Base-by-base conservation (phyloP, 2,113 vertebrate species). In the Cariama cristata region DNA sequence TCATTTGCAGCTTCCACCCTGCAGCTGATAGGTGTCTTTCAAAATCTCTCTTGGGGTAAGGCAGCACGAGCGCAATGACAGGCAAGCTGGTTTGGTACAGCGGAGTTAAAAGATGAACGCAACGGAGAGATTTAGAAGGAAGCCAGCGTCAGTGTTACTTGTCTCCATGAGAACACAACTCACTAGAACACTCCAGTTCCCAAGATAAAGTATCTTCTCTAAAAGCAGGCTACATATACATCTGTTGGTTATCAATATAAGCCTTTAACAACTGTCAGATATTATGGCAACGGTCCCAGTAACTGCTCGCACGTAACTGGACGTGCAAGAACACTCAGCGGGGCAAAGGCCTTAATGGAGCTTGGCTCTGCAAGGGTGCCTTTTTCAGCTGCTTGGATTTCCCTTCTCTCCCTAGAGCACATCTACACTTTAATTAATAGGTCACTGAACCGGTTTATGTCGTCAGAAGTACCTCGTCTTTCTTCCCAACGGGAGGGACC, bases 391-490 rank as follows among this genome's bases (percentile, higher is more conserved):
- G 49, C 79, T 17, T 12, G 42, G 24, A 53, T 79, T 56, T 12
- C 82, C 91, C 86, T 73, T 73, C 88, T 11, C 56, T 94, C 87
- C 90, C 81, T 40, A 58, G 91, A 96, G 88, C 76, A 9, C 83
- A 94, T 92, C 94, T 91, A 82, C 52, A 6, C 88, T 79, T 93
- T 97, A 92, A 92, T 97, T 95, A 97, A 91, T 75, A 98, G 93
- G 96, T 97, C 93, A 94, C 93, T 95, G 50, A 96, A 95, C 96
- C 95, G 76, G 95, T 96, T 95, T 93, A 53, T 63, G 44, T 50
- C 93, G 53, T 58, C 89, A 67, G 30, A 81, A 95, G 86, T 82
- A 86, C 55, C 83, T 79, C 59, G 52, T 69, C 94, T 95, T 94
- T 92, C 92, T 80, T 96, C 96, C 91, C 81, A 66, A 81, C 44